Conservation (phyloP, 2,113 vertebrate species). For the Oxyruncus cristatus region DNA sequence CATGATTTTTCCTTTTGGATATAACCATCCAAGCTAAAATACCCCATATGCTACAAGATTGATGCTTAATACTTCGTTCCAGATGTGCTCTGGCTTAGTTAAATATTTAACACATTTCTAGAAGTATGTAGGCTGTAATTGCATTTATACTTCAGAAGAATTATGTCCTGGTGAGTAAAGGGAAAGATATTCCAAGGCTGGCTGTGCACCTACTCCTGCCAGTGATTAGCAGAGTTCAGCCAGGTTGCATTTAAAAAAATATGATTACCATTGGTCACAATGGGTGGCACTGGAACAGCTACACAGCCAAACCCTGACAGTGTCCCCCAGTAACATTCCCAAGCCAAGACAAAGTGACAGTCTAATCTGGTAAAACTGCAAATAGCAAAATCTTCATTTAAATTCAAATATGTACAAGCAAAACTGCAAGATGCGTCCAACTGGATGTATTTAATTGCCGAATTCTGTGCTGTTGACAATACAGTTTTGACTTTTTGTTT, state of each 20-base stretch:
- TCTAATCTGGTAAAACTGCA: neutral
- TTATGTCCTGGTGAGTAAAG: neutral
- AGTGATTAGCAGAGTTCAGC: neutral
- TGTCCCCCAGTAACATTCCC: neutral
- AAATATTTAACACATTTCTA: slow-evolving; percentile 53
- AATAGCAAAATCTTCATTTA: neutral
- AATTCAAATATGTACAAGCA: neutral
- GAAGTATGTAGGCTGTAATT: neutral
- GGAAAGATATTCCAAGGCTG: neutral
- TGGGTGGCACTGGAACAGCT: neutral
- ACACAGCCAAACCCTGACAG: neutral
- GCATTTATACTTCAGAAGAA: slow-evolving; percentile 26
- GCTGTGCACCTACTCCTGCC: neutral
- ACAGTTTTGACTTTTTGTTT: neutral
- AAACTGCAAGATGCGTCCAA: accelerated
- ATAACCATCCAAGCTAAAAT: slow-evolving; percentile 15
- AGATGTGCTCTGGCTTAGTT: slow-evolving; percentile 46
- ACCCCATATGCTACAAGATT: slow-evolving; percentile 29
- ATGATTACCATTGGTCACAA: accelerated
- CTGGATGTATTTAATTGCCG: neutral
- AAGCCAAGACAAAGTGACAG: neutral
- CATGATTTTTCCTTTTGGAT: slow-evolving; percentile 32
- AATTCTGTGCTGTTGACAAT: neutral
- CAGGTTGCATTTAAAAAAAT: neutral
- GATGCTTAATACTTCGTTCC: slow-evolving; percentile 36